These are phyloP conservation scores for Paelopatides confundens DNA, from an alignment of 53 echinoderm and acorn worm genomes.

Conservation along the genomic window DNA sequence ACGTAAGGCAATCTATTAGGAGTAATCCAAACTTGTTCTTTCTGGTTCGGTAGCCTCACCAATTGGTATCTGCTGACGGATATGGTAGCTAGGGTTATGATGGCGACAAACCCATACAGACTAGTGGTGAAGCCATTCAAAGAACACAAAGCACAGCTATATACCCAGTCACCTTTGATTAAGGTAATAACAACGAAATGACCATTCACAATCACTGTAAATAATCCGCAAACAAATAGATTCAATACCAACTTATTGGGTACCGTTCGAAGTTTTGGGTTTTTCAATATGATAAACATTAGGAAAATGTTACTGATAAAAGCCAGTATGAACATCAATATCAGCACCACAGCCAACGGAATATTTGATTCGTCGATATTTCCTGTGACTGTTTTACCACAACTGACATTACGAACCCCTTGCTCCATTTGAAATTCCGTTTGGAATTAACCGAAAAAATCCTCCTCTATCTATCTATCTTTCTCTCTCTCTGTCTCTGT, in stretches of 20 bases:
- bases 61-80: conserved; percentile 87
- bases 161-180: conserved; percentile 59
- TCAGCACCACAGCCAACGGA: conserved; percentile 58
- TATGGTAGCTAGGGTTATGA: conserved; percentile 82
- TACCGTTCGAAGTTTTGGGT: conserved; percentile 77
- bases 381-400: not conserved
- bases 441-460: not conserved
- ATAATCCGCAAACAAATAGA: conserved; percentile 86
- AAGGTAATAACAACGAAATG: conserved; percentile 67
- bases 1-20: conserved; percentile 63
- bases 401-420: not conserved
- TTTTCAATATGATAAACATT: conserved; percentile 81
- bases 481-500: too few species aligned
- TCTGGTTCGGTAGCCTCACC: conserved; percentile 67
- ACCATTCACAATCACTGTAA: conserved; percentile 85
- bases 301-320: conserved; percentile 78
- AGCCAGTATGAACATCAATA: conserved; percentile 68
- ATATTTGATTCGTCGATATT: not conserved
- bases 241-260: conserved; percentile 93
- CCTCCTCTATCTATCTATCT: too few species aligned
- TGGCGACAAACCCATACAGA: conserved; percentile 81
- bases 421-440: not conserved
- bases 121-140: conserved; percentile 94
- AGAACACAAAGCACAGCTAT: conserved; percentile 67
- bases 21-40: conserved; percentile 70